Base-by-base conservation (phyloP, 2,797 vertebrate species). In the Numenius phaeopus region DNA sequence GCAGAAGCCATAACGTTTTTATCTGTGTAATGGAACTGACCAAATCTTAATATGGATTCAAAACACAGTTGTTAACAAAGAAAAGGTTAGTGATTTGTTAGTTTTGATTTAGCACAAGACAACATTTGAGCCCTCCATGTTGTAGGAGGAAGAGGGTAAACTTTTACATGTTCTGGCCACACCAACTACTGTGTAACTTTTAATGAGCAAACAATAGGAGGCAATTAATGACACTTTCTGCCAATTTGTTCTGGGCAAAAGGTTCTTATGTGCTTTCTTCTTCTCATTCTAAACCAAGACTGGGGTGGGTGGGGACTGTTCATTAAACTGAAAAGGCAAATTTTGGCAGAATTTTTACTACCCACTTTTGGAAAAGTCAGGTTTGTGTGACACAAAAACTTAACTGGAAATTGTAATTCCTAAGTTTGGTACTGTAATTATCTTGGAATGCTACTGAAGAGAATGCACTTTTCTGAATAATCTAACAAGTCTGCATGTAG, bases 21-120 rank as follows among this genome's bases (percentile, higher is more conserved):
- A 71, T 39, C 17, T 26, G 2, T 49, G 49, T 52, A 65, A 80
- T 2, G 11, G n/a, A 78, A 57, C 39, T 29, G 24, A 87, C 10
- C 1, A 3, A 73, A 61, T 77, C 47, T 78, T 83, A 32, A 46
- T 58, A 80, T 2, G 6, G 22, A 78, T 89, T 78, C 1, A 2
- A 86, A 85, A 54, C 55, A 87, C 20, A 87, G 42, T 83, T 88
- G 55, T 11, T 67, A 71, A 80, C 37, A 71, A 78, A 86, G 32
- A 73, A 87, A 71, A 90, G 5, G 44, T 93, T 93, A 95, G 77
- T 90, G 24, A 71, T 85, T 67, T 84, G 73, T 95, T 97, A 96
- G 73, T 93, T 94, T 71, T 71, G 58, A 82, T 87, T 81, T 85
- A 92, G 59, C 19, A 83, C n/a, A 82, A 82, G 27, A 90, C 5